Conservation (phyloP, 2,797 vertebrate species). For the Cottoperca gobio region DNA sequence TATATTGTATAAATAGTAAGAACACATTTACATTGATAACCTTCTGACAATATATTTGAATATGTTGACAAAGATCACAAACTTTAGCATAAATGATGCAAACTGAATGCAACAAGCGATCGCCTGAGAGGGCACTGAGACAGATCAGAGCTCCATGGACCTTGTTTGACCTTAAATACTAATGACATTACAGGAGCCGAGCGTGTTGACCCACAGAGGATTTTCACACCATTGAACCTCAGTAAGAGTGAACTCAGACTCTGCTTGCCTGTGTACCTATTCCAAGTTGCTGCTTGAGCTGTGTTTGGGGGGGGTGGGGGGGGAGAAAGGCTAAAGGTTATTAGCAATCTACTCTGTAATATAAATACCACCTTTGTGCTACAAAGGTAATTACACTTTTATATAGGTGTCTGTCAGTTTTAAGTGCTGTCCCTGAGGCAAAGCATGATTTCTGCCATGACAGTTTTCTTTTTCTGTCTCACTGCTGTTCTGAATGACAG, state of each 20-base stretch:
- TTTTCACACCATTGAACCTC: constrained; percentile 77
- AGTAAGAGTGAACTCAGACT: constrained; percentile 56
- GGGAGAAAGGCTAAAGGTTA: constrained; percentile 51
- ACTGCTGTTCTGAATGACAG: constrained; percentile 51
- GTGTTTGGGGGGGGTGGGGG: background rate
- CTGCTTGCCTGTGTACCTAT: constrained; percentile 48
- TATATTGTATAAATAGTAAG: background rate
- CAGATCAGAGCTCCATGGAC: constrained; percentile 45
- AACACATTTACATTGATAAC: background rate
- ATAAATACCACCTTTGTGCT: constrained; percentile 63
- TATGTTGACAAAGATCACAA: background rate
- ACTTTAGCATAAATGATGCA: background rate
- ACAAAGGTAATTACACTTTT: constrained; percentile 65
- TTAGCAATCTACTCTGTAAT: constrained; percentile 65
- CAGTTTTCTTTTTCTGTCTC: constrained; percentile 39
- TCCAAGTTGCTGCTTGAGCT: constrained; percentile 23
- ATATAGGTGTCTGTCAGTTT: constrained; percentile 57
- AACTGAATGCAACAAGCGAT: constrained; percentile 24
- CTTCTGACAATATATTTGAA: background rate
- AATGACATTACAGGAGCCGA: constrained; percentile 76
- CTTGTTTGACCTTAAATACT: constrained; percentile 75
- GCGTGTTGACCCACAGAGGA: constrained; percentile 80
- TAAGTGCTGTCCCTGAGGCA: constrained; percentile 54
- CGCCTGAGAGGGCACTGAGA: constrained; percentile 35
- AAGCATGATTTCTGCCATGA: constrained; percentile 39